Evolutionary conservation across 2,888 invertebrate species (phyloP), one percentile per base, ranked within the genome.

Genomic region (Lithosia quadra): DNA sequence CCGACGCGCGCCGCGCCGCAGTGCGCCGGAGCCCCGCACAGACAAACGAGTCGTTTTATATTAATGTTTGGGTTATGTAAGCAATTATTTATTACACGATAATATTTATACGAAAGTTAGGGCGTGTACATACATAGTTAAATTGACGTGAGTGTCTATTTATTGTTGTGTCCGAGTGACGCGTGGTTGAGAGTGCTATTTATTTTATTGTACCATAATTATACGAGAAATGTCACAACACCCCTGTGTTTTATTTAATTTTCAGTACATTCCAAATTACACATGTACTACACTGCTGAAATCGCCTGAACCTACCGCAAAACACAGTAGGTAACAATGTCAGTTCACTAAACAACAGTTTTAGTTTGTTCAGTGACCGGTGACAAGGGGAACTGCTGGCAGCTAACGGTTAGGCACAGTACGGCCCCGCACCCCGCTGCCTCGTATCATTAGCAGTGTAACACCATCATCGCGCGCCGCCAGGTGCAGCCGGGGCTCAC

Each of bases 121-220:
- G 59, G 57, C 57, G 63, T 78, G 76, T 77, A 77, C 75, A 76
- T 74, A 78, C 62, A 66, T 62, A 71, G 67, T 64, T 63, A 68
- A 55, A 73, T 66, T 74, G 71, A 78, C 68, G 75, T 84, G n/a
- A n/a, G n/a, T n/a, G 82, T 84, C 83, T 89, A 86, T 88, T 87
- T 89, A 87, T 86, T 84, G 82, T 84, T 69, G 72, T 75, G 84
- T 81, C 79, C 72, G 84, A 76, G 78, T 55, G 79, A 78, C 79
- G 83, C 73, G 85, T 81, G 88, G 67, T 79, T 84, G 87, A 87
- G 81, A 86, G 84, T 86, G 86, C 80, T 88, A 89, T 89, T 88
- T 90, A 90, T 90, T 89, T 88, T 88, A 89, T 84, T 85, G 79
- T 84, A 88, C 76, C 75, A 74, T 81, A 83, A 84, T 78, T 82